Evolutionary conservation across 2,888 invertebrate species (phyloP).

Genomic region (Sarcophaga caerulescens): DNA sequence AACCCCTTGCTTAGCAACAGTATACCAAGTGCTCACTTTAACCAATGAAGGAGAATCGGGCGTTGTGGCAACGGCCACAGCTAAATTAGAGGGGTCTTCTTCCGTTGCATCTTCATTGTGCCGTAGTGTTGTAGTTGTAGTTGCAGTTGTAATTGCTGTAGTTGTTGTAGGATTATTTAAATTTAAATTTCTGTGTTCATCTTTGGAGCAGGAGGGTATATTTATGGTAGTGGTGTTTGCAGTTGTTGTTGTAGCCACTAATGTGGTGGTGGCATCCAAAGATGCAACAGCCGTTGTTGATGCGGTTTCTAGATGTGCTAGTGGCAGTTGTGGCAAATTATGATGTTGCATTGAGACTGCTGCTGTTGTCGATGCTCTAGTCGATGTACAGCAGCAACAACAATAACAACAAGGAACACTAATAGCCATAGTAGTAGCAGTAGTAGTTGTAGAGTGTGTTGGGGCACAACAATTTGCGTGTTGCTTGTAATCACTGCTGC

Average conservation of each 20-base stretch:
- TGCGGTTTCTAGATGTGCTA: slow-evolving; percentile 58
- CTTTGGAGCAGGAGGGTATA: background rate
- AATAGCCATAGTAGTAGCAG: slow-evolving; percentile 25
- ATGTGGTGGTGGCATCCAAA: slow-evolving; percentile 47
- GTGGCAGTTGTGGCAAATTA: slow-evolving; percentile 65
- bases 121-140: slow-evolving; percentile 5
- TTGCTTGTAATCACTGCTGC: slow-evolving; percentile 43
- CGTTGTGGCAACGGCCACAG: slow-evolving; percentile 70
- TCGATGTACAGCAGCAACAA: slow-evolving; percentile 19
- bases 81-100: slow-evolving; percentile 47
- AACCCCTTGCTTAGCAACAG: slow-evolving; percentile 81
- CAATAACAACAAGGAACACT: slow-evolving; percentile 56
- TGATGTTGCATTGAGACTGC: slow-evolving; percentile 56
- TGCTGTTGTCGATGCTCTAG: slow-evolving; percentile 26
- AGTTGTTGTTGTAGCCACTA: slow-evolving; percentile 39
- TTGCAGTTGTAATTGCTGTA: slow-evolving; percentile 34
- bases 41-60: slow-evolving; percentile 81
- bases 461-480: slow-evolving; percentile 33
- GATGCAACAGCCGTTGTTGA: slow-evolving; percentile 57
- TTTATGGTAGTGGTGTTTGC: slow-evolving; percentile 14
- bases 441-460: slow-evolving; percentile 26
- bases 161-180: slow-evolving; percentile 44
- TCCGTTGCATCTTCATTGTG: slow-evolving; percentile 11
- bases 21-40: slow-evolving; percentile 81
- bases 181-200: slow-evolving; percentile 48